phyloP scores from a whole-genome alignment of 2,113 vertebrate genomes.

The Equus quagga region DNA sequence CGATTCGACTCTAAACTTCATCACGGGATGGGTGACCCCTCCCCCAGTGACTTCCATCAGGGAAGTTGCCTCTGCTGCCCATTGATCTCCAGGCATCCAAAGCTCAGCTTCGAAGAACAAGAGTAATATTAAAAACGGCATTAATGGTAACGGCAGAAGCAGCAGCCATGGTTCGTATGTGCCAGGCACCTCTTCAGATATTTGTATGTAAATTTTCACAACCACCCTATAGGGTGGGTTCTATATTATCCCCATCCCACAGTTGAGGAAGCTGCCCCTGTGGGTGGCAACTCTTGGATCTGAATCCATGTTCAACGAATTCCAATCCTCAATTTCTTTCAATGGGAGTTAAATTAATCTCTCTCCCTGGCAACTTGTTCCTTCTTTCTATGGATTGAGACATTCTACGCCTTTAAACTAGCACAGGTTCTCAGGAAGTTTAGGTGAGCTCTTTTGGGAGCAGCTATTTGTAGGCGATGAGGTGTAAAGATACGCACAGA shows the following conservation, averaged over 20 bases:
- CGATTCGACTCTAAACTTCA: background rate
- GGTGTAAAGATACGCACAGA: background rate
- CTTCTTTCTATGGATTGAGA: background rate
- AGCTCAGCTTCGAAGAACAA: background rate
- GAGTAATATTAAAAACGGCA: background rate
- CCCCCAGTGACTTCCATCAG: background rate
- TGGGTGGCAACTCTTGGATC: background rate
- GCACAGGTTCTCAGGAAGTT: background rate
- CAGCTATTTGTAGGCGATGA: background rate
- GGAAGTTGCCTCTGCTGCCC: background rate
- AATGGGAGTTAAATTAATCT: background rate
- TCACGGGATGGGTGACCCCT: background rate
- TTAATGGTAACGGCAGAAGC: background rate
- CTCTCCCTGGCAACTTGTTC: background rate
- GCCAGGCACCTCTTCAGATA: background rate
- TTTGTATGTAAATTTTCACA: background rate
- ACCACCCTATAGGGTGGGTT: background rate
- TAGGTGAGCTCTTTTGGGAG: background rate
- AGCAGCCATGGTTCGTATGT: background rate
- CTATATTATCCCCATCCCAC: background rate
- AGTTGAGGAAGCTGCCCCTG: no score
- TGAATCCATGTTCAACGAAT: background rate
- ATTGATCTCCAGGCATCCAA: background rate
- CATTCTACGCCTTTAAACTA: background rate
- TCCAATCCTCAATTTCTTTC: background rate